Evolutionary conservation across 37 sponge, comb jelly and placozoan genomes (phyloP).

Genomic region (Chondrosia reniformis): DNA sequence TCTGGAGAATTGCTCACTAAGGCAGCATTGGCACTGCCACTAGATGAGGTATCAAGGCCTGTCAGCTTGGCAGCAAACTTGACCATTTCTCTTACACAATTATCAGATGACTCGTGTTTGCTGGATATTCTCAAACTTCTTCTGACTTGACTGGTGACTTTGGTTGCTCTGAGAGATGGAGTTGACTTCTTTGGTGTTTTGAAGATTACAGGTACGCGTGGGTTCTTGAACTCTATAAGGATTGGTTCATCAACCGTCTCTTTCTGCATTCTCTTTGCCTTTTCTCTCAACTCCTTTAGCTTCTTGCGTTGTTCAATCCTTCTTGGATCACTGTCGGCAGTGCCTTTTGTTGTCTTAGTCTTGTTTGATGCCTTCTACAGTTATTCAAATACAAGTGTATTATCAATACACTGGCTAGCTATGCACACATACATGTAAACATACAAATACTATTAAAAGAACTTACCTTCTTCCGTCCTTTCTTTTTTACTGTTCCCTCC

Average conservation of each 20-base stretch:
- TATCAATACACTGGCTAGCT: neutral
- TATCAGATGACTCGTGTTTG: neutral
- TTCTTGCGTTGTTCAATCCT: neutral
- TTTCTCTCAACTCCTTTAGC: neutral
- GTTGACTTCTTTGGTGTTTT: neutral
- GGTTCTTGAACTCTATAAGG: neutral
- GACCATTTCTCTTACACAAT: too few species aligned
- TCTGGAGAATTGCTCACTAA: neutral
- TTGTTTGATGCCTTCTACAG: neutral
- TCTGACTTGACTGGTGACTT: neutral
- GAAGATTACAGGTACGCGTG: neutral
- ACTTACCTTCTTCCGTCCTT: conserved; percentile 6
- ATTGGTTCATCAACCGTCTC: neutral
- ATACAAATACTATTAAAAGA: neutral
- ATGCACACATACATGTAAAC: conserved; percentile 2
- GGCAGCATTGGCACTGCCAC: too few species aligned
- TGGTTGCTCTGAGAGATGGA: neutral
- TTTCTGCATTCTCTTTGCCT: neutral
- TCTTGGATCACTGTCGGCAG: neutral
- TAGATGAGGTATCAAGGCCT: too few species aligned
- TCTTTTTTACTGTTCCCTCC: conserved; percentile 19
- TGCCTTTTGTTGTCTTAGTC: neutral
- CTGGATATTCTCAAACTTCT: neutral
- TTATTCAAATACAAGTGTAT: neutral
- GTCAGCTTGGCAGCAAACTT: too few species aligned